These are phyloP conservation scores for Campylorhamphus procurvoides DNA, from an alignment of 2,113 vertebrate genomes.

Conservation along the genomic window DNA sequence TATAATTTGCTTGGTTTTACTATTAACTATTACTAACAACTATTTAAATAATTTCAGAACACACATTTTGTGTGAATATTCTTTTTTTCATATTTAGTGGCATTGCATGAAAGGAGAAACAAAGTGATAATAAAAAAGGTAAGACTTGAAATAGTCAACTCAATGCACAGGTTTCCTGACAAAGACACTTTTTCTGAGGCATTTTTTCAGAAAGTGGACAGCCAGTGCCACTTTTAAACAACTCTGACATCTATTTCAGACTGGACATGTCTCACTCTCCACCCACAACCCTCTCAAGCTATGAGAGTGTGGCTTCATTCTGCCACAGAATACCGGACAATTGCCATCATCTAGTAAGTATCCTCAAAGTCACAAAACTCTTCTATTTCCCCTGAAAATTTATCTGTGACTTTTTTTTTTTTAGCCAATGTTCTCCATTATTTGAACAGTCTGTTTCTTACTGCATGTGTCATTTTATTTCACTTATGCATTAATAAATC, in stretches of 20 bases:
- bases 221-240: neutral
- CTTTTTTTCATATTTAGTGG: neutral
- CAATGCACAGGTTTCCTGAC: neutral
- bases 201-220: neutral
- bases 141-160: neutral
- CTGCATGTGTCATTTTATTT: neutral
- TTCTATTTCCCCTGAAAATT: neutral
- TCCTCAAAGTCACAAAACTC: neutral
- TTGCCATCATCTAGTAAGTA: neutral
- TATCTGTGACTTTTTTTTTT: neutral
- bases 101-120: neutral
- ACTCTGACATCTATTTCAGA: neutral
- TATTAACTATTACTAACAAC: neutral
- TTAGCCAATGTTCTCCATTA: neutral
- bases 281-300: rapidly evolving
- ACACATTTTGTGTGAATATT: neutral
- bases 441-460: neutral
- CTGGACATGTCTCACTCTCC: neutral
- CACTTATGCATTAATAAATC: neutral
- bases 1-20: neutral
- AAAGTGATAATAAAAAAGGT: neutral
- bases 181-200: neutral
- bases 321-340: neutral
- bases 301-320: neutral
- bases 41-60: neutral